Percentiles rank a stretch among this genome's conserved stretches.
Conservation (phyloP, 2,113 vertebrate genomes). For the Toxostoma redivivum region DNA sequence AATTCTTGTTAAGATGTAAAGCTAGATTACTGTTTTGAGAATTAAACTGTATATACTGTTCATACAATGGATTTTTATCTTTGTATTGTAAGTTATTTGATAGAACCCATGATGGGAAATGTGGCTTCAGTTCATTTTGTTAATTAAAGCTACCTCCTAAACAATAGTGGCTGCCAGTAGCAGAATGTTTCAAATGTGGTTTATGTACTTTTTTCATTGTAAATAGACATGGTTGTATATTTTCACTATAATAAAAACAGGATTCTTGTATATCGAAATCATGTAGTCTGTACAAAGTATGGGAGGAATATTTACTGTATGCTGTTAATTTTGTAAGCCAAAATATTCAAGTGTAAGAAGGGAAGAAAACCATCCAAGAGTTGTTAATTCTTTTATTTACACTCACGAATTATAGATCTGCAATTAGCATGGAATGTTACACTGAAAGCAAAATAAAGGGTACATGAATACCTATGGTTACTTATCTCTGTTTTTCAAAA, state of each 20-base stretch:
- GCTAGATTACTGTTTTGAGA: constrained; percentile 73
- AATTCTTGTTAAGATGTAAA: constrained; percentile 57
- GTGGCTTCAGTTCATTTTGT: constrained; percentile 82
- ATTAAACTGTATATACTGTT: constrained; percentile 83
- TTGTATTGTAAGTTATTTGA: constrained; percentile 90
- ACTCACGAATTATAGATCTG: constrained; percentile 60
- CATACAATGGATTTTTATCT: constrained; percentile 81
- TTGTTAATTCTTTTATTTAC: constrained; percentile 69
- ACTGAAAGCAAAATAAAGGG: constrained; percentile 47
- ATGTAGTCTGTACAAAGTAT: constrained; percentile 85
- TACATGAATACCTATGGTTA: not conserved
- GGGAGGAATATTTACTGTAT: constrained; percentile 87
- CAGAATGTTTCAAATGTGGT: constrained; percentile 80
- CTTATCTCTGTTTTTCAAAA: constrained; percentile 22
- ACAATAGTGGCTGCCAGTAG: constrained; percentile 88
- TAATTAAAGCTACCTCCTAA: constrained; percentile 97
- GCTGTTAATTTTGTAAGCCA: constrained; percentile 90
- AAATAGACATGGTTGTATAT: constrained; percentile 86
- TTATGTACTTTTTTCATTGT: constrained; percentile 83
- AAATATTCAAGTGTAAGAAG: constrained; percentile 77
- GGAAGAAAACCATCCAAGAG: not conserved
- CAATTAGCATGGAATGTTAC: constrained; percentile 57
- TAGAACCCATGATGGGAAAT: constrained; percentile 87
- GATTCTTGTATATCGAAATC: constrained; percentile 81
- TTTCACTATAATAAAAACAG: constrained; percentile 83